Conservation (phyloP, 2,797 vertebrate species). For the Lepidocolaptes lacrymiger region DNA sequence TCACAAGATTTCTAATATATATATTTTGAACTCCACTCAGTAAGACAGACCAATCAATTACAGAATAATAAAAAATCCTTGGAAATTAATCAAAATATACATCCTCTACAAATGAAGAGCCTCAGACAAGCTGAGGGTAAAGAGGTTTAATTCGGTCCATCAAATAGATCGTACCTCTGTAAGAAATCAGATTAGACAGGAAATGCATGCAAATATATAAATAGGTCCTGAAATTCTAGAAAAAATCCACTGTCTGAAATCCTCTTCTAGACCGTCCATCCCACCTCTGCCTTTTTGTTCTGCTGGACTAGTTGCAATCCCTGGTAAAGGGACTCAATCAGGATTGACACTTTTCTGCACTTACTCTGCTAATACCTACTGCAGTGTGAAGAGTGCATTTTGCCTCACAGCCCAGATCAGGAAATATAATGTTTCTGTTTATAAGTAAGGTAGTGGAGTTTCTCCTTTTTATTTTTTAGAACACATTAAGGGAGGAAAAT, state of each 20-base stretch:
- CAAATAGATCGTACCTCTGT: not conserved
- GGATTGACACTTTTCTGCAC: not conserved
- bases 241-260: not conserved
- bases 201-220: not conserved
- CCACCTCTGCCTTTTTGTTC: not conserved
- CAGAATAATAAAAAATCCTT: not conserved
- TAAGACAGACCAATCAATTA: not conserved
- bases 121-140: not conserved
- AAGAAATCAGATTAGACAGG: constrained; percentile 17
- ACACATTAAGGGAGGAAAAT: not conserved
- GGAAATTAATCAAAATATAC: not conserved
- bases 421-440: not conserved
- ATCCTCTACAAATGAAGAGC: not conserved
- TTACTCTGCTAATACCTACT: not conserved
- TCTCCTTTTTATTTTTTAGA: not conserved
- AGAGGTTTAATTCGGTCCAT: not conserved
- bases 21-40: not conserved
- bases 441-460: not conserved
- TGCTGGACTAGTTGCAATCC: not conserved
- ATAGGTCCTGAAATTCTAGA: not conserved
- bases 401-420: not conserved
- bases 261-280: not conserved
- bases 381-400: not conserved
- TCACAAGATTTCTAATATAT: not conserved
- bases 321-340: not conserved